phyloP scores from a whole-genome alignment of 2,888 invertebrate genomes.

The Melinaea menophilus region DNA sequence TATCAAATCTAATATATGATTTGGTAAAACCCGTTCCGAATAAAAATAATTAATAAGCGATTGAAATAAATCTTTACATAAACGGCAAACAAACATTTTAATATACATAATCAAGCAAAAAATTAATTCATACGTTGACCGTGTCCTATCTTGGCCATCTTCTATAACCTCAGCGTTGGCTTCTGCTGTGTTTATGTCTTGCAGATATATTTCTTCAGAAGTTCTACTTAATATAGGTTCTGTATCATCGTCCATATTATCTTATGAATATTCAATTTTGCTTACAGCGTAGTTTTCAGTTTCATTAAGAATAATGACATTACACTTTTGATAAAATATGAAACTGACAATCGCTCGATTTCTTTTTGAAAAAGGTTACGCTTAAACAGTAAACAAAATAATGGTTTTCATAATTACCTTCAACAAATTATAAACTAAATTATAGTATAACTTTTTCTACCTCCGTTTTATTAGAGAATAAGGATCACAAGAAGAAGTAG shows the following conservation, averaged over 20 bases:
- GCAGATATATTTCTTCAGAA: constrained; percentile 35
- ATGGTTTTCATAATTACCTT: too few species aligned
- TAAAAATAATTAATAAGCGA: constrained; percentile 46
- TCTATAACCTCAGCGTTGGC: constrained; percentile 32
- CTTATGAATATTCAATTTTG: constrained; percentile 26
- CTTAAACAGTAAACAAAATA: too few species aligned
- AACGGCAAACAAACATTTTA: constrained; percentile 53
- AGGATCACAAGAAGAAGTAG: too few species aligned
- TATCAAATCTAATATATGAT: constrained; percentile 53
- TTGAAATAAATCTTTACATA: constrained; percentile 52
- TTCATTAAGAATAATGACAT: constrained; percentile 5
- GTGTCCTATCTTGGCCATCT: constrained; percentile 42
- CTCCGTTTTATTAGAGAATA: too few species aligned
- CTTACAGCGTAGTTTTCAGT: constrained; percentile 14
- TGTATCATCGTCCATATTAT: constrained; percentile 51
- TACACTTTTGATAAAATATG: constrained; percentile 1
- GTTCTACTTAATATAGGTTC: constrained; percentile 47
- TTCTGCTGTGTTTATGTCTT: constrained; percentile 32
- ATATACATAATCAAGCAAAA: constrained; percentile 53
- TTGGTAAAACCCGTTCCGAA: constrained; percentile 48
- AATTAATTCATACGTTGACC: constrained; percentile 61
- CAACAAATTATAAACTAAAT: too few species aligned
- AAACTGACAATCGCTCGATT: neutral
- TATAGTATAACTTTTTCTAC: too few species aligned
- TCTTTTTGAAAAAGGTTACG: constrained; percentile 4